Evolutionary conservation across 2,113 vertebrate genomes (phyloP), one percentile per base, ranked within the genome.

Genomic region (Polyodon spathula): DNA sequence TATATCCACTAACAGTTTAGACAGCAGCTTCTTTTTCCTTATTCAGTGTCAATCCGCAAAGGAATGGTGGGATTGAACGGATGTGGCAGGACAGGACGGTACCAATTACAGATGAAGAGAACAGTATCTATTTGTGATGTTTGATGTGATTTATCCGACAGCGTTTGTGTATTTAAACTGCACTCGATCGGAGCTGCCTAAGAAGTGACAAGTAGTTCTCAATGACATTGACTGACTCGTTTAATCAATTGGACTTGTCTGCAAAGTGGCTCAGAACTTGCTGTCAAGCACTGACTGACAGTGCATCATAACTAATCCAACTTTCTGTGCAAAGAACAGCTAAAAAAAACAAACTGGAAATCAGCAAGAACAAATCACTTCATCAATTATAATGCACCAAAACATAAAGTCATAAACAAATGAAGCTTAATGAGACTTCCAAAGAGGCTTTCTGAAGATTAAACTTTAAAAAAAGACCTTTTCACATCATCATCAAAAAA

Each of bases 101-200:
- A 73, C 80, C 93, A 92, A 94, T 97, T 96, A 96, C 72, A 81
- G 79, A 88, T 88, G 85, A 90, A 89, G 84, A 82, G 82, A 82
- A 62, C 69, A 73, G 81, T 67, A 80, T 90, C 86, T 84, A 79
- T 88, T 86, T 85, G 85, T 78, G 84, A 84, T 69, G 76, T 84
- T 83, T 93, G 89, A 92, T 87, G 86, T 90, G 89, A 93, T 94
- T 91, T 89, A 91, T 89, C 86, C 84, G 72, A 86, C 63, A 77
- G 84, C 72, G 75, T 78, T 71, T 79, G 88, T 81, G 79, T 81
- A 68, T 90, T 92, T 90, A 83, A 71, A 86, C 77, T 66, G 54
- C 63, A 65, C 81, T 81, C 79, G 76, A 83, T 81, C 86, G 76
- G 71, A 81, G 78, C 82, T 85, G 74, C 82, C 89, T 88, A 83